A percentile compares a stretch with the other conserved stretches of the same genome.
Conservation (phyloP, 1,140 invertebrate species). For the Cryptotermes secundus region DNA sequence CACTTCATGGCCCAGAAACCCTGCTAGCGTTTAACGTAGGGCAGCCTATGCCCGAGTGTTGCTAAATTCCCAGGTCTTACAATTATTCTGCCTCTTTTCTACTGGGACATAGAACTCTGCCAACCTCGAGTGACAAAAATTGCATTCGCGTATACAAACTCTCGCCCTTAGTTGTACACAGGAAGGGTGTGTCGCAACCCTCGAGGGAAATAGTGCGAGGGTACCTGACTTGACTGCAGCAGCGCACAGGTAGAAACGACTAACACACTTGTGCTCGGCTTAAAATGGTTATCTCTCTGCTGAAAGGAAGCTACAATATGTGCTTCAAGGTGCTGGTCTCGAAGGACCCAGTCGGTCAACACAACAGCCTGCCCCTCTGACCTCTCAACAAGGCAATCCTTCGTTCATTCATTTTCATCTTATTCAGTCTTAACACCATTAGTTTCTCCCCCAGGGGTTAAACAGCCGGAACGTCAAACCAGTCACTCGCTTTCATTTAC, state of each 20-base stretch:
- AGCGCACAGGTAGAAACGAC: not conserved
- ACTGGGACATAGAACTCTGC: not conserved
- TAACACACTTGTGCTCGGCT: not conserved
- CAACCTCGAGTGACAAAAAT: slow-evolving; percentile 6
- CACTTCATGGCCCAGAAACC: no score
- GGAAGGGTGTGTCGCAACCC: not conserved
- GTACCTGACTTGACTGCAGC: not conserved
- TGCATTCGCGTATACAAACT: slow-evolving; percentile 3
- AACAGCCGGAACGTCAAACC: no score
- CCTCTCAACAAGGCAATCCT: not conserved
- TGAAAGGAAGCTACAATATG: not conserved
- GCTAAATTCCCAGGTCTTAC: not conserved
- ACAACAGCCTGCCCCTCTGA: not conserved
- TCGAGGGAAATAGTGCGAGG: not conserved
- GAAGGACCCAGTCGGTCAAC: not conserved
- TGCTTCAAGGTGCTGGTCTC: not conserved
- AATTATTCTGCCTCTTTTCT: not conserved
- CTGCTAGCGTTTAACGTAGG: not conserved
- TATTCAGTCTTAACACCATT: no score
- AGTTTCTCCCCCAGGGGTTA: no score
- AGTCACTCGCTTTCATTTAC: no score
- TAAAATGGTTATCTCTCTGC: slow-evolving; percentile 17
- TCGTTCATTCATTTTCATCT: no score
- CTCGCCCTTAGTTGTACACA: not conserved
- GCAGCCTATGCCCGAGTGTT: not conserved